Conservation (phyloP, 1,140 invertebrate species). For the Saccostrea echinata region DNA sequence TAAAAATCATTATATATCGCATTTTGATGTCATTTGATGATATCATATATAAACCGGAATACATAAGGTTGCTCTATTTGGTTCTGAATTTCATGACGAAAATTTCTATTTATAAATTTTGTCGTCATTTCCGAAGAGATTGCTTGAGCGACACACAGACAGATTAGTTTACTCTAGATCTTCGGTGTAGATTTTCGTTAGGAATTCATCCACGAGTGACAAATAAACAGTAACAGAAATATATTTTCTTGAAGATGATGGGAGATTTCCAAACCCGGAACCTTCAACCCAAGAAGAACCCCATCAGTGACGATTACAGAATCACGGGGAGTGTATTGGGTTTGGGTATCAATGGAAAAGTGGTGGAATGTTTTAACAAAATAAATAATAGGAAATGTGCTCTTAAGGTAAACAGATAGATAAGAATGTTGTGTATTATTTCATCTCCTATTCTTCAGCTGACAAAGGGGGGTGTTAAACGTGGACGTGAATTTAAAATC, state of each 20-base stretch:
- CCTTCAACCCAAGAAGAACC: slow-evolving; percentile 81
- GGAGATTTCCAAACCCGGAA: slow-evolving; percentile 69
- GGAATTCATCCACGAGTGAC: slow-evolving; percentile 40
- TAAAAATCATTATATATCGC: too few species aligned
- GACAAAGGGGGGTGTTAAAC: too few species aligned
- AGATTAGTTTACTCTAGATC: slow-evolving; percentile 23
- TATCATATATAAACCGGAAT: too few species aligned
- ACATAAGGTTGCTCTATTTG: neutral
- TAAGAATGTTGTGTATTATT: neutral
- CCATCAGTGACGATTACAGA: slow-evolving; percentile 95
- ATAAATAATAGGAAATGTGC: slow-evolving; percentile 89
- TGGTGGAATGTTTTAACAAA: slow-evolving; percentile 84
- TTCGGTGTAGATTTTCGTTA: slow-evolving; percentile 40
- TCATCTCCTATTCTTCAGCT: neutral
- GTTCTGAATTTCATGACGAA: slow-evolving; percentile 18
- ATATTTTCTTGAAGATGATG: slow-evolving; percentile 68
- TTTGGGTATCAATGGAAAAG: slow-evolving; percentile 98
- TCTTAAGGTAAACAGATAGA: slow-evolving; percentile 86
- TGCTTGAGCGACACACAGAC: slow-evolving; percentile 41
- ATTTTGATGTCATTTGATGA: too few species aligned
- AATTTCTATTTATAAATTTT: slow-evolving; percentile 57
- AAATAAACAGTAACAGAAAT: slow-evolving; percentile 16
- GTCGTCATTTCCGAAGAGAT: slow-evolving; percentile 61
- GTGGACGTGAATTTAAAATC: neutral
- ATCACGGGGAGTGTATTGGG: slow-evolving; percentile 97